Conservation (phyloP, 2,797 vertebrate species). For the Scarus forsteni region DNA sequence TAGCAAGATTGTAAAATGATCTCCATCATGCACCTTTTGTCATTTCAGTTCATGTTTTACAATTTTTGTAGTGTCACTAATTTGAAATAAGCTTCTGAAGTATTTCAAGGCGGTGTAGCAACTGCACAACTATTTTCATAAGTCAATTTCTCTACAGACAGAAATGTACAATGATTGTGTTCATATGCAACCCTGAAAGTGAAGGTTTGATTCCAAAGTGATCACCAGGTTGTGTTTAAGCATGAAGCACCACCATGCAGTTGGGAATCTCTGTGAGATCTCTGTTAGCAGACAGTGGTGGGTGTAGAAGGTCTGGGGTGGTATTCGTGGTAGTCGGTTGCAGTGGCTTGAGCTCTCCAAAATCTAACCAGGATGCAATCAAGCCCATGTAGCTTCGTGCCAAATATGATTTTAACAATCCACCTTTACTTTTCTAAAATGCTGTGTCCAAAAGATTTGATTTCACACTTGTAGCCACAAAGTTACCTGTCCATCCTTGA, state of each 20-base stretch:
- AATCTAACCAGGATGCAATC: too few species aligned
- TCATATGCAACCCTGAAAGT: slow-evolving; percentile 4
- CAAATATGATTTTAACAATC: too few species aligned
- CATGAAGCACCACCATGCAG: not conserved
- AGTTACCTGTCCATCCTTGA: too few species aligned
- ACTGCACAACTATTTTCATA: slow-evolving; percentile 1
- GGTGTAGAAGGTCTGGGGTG: too few species aligned
- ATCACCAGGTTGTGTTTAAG: not conserved
- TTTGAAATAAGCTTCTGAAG: slow-evolving; percentile 3
- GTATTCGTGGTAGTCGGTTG: too few species aligned
- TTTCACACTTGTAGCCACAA: too few species aligned
- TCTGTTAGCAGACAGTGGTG: too few species aligned
- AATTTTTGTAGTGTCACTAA: not conserved
- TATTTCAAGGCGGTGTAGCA: slow-evolving; percentile 24
- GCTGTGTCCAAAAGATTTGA: too few species aligned
- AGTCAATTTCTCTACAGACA: slow-evolving; percentile 9
- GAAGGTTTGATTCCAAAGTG: slow-evolving; percentile 21
- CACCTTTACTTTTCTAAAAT: too few species aligned
- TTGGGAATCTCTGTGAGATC: too few species aligned
- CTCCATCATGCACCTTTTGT: slow-evolving; percentile 2
- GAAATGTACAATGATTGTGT: slow-evolving; percentile 11
- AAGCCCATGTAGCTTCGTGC: too few species aligned
- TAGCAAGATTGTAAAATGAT: slow-evolving; percentile 21
- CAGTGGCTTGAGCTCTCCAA: too few species aligned
- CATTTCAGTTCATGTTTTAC: not conserved